Evolutionary conservation across 2,797 vertebrate genomes (phyloP).

Genomic region (Sciurus vulgaris): DNA sequence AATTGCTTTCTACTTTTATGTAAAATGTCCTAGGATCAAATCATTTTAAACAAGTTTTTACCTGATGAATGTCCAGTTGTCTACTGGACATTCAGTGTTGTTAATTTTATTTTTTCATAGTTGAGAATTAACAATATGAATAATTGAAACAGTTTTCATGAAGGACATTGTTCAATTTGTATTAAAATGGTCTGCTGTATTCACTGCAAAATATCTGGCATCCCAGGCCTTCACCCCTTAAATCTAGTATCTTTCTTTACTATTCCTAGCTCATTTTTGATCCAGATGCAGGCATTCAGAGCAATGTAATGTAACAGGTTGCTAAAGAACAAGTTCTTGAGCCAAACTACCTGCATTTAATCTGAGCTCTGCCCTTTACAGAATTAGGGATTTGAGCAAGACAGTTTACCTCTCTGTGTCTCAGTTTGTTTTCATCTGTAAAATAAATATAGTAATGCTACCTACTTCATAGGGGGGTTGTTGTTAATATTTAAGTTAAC

Average conservation of each 20-base stretch:
- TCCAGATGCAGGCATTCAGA: neutral
- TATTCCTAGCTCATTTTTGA: neutral
- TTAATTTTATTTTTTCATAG: neutral
- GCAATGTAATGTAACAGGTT: neutral
- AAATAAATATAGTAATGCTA: neutral
- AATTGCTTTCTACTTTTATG: neutral
- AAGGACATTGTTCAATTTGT: neutral
- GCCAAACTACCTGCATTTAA: neutral
- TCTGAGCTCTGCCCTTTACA: neutral
- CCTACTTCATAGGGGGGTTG: neutral
- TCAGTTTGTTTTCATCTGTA: neutral
- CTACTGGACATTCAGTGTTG: neutral
- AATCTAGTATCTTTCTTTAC: neutral
- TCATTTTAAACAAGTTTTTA: constrained; percentile 25
- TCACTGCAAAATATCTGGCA: neutral
- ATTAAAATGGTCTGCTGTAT: neutral
- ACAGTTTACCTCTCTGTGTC: neutral
- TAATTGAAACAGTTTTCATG: neutral
- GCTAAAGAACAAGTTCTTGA: neutral
- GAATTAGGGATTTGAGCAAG: neutral
- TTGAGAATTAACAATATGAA: neutral
- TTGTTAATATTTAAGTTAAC: neutral
- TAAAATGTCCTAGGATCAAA: neutral
- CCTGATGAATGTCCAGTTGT: neutral
- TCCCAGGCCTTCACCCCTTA: neutral